Evolutionary conservation across 1,140 invertebrate species (phyloP), one percentile per base, ranked within the genome.

Genomic region (Euwallacea fornicatus): DNA sequence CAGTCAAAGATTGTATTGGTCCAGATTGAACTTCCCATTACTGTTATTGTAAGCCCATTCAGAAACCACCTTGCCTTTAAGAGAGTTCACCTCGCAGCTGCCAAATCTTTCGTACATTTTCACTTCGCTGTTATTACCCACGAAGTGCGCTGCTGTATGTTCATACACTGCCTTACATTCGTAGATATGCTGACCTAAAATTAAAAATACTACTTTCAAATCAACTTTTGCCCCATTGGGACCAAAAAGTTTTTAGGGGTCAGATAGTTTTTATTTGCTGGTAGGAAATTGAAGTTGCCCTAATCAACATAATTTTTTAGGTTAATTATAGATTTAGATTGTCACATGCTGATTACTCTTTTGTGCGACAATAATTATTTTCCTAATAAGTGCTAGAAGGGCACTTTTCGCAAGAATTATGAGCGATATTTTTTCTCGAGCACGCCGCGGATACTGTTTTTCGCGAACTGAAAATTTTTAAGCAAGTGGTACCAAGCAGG

Each of bases 31-130:
- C 50, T 65, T 71, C 1, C 69, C 71, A 60, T 42, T 68, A 10
- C 43, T 50, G 21, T 86, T 83, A 10, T 85, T 80, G 80, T 91
- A 91, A 76, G 89, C 85, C 85, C 89, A 91, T 82, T 92, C 89
- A 0, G 87, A 88, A 15, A 91, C 85, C 1, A 89, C 89, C 76
- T 86, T 85, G 0, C 89, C 89, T 13, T 83, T 82, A 0, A 88
- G 79, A 2, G 87, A 88, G 82, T 91, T 88, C 0, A 91, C 85
- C 7, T 80, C 76, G 77, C 85, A 91, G 64, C 79, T 84, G 72
- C 86, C 86, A 78, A 90, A 88, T 43, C 89, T 75, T 76, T 91
- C 90, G 65, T 87, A 84, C 82, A 92, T 87, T 46, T 85, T 84
- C 6, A 88, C 88, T 76, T 91, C 89, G 33, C 88, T 85, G 67